phyloP scores from a whole-genome alignment of 2,888 invertebrate species.

The Nymphalis c-album region DNA sequence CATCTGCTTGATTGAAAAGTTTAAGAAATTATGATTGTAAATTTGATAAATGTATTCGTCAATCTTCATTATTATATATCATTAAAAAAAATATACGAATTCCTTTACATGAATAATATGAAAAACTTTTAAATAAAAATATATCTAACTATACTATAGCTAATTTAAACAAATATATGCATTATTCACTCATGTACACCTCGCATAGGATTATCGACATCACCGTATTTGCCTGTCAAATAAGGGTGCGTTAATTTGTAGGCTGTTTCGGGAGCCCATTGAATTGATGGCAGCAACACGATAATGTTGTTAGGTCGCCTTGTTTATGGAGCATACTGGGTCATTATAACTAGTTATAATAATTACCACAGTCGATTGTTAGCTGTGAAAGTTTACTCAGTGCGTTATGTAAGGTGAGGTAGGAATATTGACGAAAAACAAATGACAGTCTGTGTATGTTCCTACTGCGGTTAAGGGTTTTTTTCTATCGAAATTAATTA shows the following conservation, averaged over 20 bases:
- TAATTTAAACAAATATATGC: neutral
- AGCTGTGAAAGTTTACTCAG: neutral
- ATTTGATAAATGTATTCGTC: neutral
- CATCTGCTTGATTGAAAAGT: too few species aligned
- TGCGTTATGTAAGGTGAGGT: too few species aligned
- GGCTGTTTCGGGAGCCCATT: constrained; percentile 57
- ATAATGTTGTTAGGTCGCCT: constrained; percentile 40
- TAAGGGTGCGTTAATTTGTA: constrained; percentile 64
- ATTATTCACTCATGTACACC: constrained; percentile 12
- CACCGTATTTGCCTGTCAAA: constrained; percentile 58
- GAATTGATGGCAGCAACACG: constrained; percentile 44
- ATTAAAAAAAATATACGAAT: neutral
- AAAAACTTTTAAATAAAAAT: neutral
- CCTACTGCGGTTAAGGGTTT: too few species aligned
- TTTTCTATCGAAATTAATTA: too few species aligned
- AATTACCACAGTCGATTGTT: constrained; percentile 2
- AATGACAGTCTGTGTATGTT: too few species aligned
- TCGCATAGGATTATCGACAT: constrained; percentile 33
- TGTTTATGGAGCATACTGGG: constrained; percentile 37
- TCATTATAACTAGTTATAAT: constrained; percentile 28
- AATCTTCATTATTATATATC: neutral
- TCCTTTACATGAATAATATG: too few species aligned
- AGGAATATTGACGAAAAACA: too few species aligned
- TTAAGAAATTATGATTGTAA: too few species aligned
- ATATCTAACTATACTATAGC: neutral